Percentiles rank a stretch among this genome's conserved stretches.
Evolutionary conservation across 37 sponge, comb jelly and placozoan species (phyloP).

Genomic region (Haliclona indistincta): DNA sequence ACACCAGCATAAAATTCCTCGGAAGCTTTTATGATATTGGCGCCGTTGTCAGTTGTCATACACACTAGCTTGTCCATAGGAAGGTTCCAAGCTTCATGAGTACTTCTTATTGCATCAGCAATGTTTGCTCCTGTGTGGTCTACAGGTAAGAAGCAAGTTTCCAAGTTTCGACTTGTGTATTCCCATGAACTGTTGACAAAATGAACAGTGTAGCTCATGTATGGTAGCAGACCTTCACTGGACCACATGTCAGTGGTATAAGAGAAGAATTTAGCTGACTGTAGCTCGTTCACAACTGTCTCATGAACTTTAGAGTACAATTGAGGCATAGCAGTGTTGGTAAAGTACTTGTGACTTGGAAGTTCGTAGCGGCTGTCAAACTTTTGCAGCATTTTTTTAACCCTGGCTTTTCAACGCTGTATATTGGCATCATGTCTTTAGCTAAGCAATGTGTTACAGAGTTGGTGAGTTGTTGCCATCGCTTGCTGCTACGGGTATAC

Average conservation of each 20-base stretch:
- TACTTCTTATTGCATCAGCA: background rate
- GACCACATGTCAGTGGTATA: constrained; percentile 38
- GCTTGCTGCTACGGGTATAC: too few relatives aligned
- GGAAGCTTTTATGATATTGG: constrained; percentile 17
- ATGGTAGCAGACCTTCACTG: constrained; percentile 20
- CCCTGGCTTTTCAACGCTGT: too few relatives aligned
- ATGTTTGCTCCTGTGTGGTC: constrained; percentile 31
- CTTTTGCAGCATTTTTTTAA: too few relatives aligned
- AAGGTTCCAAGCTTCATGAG: constrained; percentile 16
- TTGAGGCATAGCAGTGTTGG: background rate
- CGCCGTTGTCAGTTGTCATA: constrained; percentile 30
- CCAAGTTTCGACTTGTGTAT: background rate
- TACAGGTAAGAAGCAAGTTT: constrained; percentile 17
- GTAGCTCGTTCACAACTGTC: background rate
- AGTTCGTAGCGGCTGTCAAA: too few relatives aligned
- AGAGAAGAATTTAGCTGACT: constrained; percentile 1
- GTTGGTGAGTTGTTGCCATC: too few relatives aligned
- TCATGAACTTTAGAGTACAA: background rate
- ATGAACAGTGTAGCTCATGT: constrained; percentile 38
- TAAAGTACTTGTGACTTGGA: background rate
- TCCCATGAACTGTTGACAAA: constrained; percentile 6
- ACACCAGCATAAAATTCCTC: too few relatives aligned
- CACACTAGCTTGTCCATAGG: constrained; percentile 9
- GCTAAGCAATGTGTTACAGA: too few relatives aligned
- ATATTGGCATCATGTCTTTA: too few relatives aligned